Base-by-base conservation (phyloP, 2,888 invertebrate genomes). In the Balanococcus diminutus region DNA sequence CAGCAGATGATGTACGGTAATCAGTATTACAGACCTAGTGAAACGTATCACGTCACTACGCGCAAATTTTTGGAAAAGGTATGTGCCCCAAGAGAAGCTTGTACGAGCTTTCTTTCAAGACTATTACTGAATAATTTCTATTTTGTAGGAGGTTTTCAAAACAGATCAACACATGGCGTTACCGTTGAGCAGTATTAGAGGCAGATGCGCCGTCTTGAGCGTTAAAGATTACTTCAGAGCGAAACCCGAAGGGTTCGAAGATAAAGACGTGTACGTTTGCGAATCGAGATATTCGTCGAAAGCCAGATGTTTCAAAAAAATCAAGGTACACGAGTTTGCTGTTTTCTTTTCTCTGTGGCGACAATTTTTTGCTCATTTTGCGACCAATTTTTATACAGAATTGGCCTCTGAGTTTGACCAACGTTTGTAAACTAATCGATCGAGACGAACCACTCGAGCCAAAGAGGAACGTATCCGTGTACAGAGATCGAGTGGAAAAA, bases 261-360 rank as follows among this genome's bases (percentile, higher is more conserved):
- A 98, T 87, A 96, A 96, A 89, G 98, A 99, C 90, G 95, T 99
- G 0, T 99, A 95, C 89, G 98, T 99, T 0, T 99, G 99, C 90
- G 99, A 99, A 91, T 98, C 96, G 22, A 93, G 98, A 5, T 99
- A 99, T 90, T 95, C 94, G 88, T 94, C 96, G 0, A 94, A 94
- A 88, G 93, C 94, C 51, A 93, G 97, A 87, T 94, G 94, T 88
- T 99, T 99, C 90, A 97, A 97, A 90, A 98, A 98, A 91, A 96
- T 99, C 87, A 87, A 87, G 39, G 86, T 87, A n/a, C n/a, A n/a
- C n/a, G n/a, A n/a, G n/a, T 82, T 42, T 3, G 36, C 22, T 14
- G 14, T 75, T 2, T 56, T 82, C n/a, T 32, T 61, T n/a, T 36
- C 5, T 83, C 9, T n/a, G 3, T 32, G 5, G 61, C 31, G 22